Evolutionary conservation across 1,140 invertebrate species (phyloP).

Genomic region (Musca domestica): DNA sequence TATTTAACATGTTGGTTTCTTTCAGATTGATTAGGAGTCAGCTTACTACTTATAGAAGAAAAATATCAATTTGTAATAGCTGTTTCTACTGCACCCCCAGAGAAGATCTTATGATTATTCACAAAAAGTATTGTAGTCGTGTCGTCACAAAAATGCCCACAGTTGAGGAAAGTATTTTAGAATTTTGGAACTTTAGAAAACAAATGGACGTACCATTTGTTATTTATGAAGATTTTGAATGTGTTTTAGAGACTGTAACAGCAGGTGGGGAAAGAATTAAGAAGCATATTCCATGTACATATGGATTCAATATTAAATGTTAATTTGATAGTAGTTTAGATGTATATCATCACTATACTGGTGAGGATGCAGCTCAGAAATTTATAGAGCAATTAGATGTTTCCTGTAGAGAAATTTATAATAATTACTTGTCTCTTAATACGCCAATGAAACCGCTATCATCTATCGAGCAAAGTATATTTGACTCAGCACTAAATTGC

Average conservation of each 20-base stretch:
- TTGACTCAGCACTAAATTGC: conserved; percentile 9
- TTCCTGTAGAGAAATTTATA: conserved; percentile 30
- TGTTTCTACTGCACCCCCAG: too few species aligned
- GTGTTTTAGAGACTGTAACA: conserved; percentile 29
- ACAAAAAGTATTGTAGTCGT: too few species aligned
- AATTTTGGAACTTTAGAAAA: conserved; percentile 36
- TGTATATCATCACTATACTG: conserved; percentile 32
- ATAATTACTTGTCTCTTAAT: conserved; percentile 8
- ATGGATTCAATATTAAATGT: conserved; percentile 39
- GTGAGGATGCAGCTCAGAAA: conserved; percentile 35
- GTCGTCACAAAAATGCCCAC: too few species aligned
- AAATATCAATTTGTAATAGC: too few species aligned
- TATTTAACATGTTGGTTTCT: too few species aligned
- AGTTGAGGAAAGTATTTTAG: too few species aligned
- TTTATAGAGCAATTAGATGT: conserved; percentile 33
- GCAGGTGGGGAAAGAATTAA: conserved; percentile 30
- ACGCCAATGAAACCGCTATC: conserved; percentile 29
- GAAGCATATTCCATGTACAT: conserved; percentile 41
- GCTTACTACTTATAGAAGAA: too few species aligned
- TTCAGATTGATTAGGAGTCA: too few species aligned
- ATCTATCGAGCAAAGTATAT: too few species aligned
- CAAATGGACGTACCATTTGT: conserved; percentile 40
- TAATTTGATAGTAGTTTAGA: conserved; percentile 35
- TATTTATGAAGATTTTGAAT: conserved; percentile 50
- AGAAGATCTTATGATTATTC: too few species aligned